Evolutionary conservation across 2,113 vertebrate genomes (phyloP).

Genomic region (Clarias macrocephalus): DNA sequence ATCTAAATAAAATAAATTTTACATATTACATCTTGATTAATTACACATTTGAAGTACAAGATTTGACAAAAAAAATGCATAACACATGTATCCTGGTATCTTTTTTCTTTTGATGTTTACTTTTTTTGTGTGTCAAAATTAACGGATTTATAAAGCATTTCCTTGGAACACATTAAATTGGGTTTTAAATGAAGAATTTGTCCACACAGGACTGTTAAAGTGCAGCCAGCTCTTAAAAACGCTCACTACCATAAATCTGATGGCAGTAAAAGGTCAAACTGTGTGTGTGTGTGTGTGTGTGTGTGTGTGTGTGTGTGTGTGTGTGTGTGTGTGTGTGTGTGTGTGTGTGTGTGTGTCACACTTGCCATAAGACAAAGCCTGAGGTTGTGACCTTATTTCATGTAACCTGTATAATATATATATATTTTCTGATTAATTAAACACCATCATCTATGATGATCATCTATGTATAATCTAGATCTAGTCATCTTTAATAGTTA

Average conservation of each 20-base stretch:
- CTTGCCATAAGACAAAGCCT: not conserved
- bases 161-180: not conserved
- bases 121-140: not conserved
- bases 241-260: constrained; percentile 17
- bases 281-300: not conserved
- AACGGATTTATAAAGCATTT: not conserved
- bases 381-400: not conserved
- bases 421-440: not conserved
- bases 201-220: constrained; percentile 13
- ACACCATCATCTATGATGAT: not conserved
- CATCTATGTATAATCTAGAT: not conserved
- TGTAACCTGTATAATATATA: not conserved
- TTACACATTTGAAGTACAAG: not conserved
- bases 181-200: constrained; percentile 26
- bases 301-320: not conserved
- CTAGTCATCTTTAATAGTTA: not conserved
- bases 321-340: constrained; percentile 7
- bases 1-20: not conserved
- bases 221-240: constrained; percentile 5
- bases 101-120: not conserved
- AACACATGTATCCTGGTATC: not conserved
- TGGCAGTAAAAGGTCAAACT: constrained; percentile 18
- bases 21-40: not conserved
- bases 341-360: not conserved
- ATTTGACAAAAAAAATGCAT: not conserved